Evolutionary conservation across 2,888 invertebrate species (phyloP).

Genomic region (Caenorhabditis sp.): DNA sequence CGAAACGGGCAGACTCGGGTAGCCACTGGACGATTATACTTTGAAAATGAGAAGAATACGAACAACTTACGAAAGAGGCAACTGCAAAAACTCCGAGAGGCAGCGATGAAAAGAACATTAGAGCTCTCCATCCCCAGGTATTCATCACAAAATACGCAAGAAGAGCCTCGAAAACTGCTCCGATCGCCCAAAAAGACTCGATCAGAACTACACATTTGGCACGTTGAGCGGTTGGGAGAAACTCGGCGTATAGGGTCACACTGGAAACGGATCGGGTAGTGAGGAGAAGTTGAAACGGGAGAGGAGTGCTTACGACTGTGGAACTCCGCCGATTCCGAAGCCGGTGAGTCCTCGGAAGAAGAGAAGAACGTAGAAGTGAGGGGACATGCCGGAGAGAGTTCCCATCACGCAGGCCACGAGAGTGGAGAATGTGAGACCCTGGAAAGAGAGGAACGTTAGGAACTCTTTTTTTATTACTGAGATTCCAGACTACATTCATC

Average conservation of each 20-base stretch:
- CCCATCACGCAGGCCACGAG: constrained; percentile 94
- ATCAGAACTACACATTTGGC: constrained; percentile 96
- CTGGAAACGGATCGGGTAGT: constrained; percentile 86
- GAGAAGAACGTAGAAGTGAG: constrained; percentile 93
- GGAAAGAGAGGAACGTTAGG: constrained; percentile 76
- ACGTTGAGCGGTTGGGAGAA: constrained; percentile 93
- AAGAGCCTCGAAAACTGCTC: constrained; percentile 94
- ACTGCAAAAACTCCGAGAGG: constrained; percentile 90
- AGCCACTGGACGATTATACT: constrained; percentile 88
- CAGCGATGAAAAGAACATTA: constrained; percentile 92
- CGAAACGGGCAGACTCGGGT: constrained; percentile 93
- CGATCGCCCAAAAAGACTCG: constrained; percentile 97
- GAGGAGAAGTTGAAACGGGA: not conserved
- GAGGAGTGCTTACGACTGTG: constrained; percentile 91
- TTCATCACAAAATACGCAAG: constrained; percentile 94
- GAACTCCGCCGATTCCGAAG: constrained; percentile 96
- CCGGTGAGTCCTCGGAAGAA: constrained; percentile 94
- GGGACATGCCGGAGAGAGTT: constrained; percentile 92
- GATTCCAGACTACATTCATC: too few species aligned
- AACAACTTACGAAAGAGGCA: constrained; percentile 65
- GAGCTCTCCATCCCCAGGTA: constrained; percentile 93
- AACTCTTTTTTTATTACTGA: too few species aligned
- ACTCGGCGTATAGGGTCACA: constrained; percentile 96
- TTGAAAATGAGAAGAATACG: not conserved
- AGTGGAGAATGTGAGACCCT: constrained; percentile 94